Base-by-base conservation (phyloP, 2,888 invertebrate species). In the Eupsilia transversa region DNA sequence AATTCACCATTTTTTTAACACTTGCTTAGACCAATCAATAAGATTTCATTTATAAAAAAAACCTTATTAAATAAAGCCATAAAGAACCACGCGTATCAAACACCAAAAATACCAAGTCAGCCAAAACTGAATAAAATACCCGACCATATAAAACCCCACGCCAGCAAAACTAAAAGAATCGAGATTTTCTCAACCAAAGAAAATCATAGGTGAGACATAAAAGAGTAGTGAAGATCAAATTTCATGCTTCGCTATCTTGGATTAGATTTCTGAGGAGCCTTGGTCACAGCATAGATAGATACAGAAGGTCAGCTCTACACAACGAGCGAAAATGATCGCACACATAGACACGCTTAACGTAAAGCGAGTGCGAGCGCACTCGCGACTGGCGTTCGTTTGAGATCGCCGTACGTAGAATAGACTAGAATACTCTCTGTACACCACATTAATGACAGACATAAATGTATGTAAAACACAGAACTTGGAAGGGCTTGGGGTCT, bases 161-260 rank as follows among this genome's bases (percentile, higher is more conserved):
- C 33, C 54, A 73, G 71, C 60, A 52, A 73, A 81, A 72, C 52
- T 77, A 52, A 72, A 68, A 49, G 66, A 61, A 68, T 59, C 20
- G 30, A 59, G 66, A 65, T 68, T 75, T 46, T 73, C 49, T 72
- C 66, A 71, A 74, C 67, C 71, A 72, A 61, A 72, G 43, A 70
- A 78, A 70, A 79, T 77, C 78, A 72, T 72, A 81, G 79, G 72
- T 78, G 72, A 70, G 49, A 69, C 54, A 72, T 79, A 84, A 84
- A 82, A 77, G 68, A 61, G 68, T 74, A 71, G 57, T 77, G 72
- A 70, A 72, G 77, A 82, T 82, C 71, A 75, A 84, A 84, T 84
- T 84, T 84, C 84, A 84, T 82, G 79, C 70, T 77, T 77, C 84
- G 77, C 74, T 84, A 63, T 84, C 74, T 72, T 49, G 69, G 71